Percentiles rank a stretch among this genome's conserved stretches.
phyloP scores from a whole-genome alignment of 2,797 vertebrate genomes.

The Channa striata region DNA sequence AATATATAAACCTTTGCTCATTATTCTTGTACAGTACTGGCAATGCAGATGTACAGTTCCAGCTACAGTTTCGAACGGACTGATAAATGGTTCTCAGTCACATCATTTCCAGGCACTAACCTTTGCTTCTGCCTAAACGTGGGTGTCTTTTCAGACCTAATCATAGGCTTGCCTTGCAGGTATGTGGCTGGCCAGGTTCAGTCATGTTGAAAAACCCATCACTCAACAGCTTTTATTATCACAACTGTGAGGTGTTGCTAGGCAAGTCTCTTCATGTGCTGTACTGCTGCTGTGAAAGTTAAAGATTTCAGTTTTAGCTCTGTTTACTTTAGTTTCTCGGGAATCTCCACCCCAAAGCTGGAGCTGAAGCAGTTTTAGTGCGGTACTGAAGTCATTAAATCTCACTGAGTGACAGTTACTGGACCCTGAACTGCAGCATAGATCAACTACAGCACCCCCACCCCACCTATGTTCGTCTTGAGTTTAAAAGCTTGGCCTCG shows the following conservation, averaged over 20 bases:
- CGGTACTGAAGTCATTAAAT: slow-evolving; percentile 56
- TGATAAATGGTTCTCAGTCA: slow-evolving; percentile 45
- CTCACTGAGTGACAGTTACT: slow-evolving; percentile 47
- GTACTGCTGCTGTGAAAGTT: slow-evolving; percentile 36
- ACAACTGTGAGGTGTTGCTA: slow-evolving; percentile 48
- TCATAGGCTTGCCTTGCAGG: slow-evolving; percentile 73
- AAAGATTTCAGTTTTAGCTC: slow-evolving; percentile 44
- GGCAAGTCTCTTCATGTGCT: slow-evolving; percentile 68
- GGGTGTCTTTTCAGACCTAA: slow-evolving; percentile 68
- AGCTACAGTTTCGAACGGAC: slow-evolving; percentile 22
- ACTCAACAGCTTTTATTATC: slow-evolving; percentile 65
- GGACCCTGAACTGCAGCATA: slow-evolving; percentile 34
- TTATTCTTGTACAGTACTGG: not conserved
- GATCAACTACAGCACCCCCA: slow-evolving; percentile 21
- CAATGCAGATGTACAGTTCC: slow-evolving; percentile 5
- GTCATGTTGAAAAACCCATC: slow-evolving; percentile 70
- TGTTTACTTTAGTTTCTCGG: slow-evolving; percentile 4
- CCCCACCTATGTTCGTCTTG: slow-evolving; percentile 7
- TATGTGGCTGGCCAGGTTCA: slow-evolving; percentile 76
- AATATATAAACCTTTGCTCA: slow-evolving; percentile 11
- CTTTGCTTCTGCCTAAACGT: slow-evolving; percentile 32
- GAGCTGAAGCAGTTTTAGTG: slow-evolving; percentile 40
- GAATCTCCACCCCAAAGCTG: slow-evolving; percentile 30
- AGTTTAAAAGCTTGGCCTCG: slow-evolving; percentile 36
- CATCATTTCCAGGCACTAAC: slow-evolving; percentile 28